These are phyloP conservation scores for Dendronephthya gigantea DNA, from an alignment of 64 coral and sea anemone genomes.

Conservation along the genomic window DNA sequence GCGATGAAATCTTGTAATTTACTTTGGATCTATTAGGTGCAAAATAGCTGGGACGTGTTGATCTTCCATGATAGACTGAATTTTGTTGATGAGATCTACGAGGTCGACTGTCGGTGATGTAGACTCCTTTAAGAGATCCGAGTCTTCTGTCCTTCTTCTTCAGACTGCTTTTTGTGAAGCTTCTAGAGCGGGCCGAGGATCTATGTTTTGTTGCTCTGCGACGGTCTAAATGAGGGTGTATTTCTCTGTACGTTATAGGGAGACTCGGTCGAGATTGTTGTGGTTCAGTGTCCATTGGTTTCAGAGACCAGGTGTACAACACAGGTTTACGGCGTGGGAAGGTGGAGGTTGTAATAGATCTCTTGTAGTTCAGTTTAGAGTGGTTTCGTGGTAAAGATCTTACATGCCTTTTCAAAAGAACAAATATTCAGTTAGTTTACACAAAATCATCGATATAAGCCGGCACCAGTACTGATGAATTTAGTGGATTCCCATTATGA, in stretches of 20 bases:
- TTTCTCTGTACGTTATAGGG: background rate
- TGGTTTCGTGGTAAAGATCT: background rate
- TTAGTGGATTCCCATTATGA: no score
- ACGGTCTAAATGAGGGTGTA: background rate
- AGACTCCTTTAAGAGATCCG: background rate
- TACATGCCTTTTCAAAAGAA: background rate
- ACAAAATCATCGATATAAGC: no score
- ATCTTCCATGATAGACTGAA: background rate
- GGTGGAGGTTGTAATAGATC: background rate
- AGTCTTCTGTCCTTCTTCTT: background rate
- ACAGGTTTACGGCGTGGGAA: background rate
- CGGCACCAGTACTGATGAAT: no score
- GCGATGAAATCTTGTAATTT: background rate
- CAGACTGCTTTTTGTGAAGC: background rate
- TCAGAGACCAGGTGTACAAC: background rate
- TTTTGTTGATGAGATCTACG: background rate
- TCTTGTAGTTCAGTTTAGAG: background rate
- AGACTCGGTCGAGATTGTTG: background rate
- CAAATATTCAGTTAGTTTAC: background rate
- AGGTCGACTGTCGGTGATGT: background rate
- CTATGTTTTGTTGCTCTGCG: background rate
- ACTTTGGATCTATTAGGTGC: background rate
- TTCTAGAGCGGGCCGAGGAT: background rate
- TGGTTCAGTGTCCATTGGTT: background rate
- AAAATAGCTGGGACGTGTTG: background rate